Base-by-base conservation (phyloP, 2,113 vertebrate genomes). In the Candoia aspera region DNA sequence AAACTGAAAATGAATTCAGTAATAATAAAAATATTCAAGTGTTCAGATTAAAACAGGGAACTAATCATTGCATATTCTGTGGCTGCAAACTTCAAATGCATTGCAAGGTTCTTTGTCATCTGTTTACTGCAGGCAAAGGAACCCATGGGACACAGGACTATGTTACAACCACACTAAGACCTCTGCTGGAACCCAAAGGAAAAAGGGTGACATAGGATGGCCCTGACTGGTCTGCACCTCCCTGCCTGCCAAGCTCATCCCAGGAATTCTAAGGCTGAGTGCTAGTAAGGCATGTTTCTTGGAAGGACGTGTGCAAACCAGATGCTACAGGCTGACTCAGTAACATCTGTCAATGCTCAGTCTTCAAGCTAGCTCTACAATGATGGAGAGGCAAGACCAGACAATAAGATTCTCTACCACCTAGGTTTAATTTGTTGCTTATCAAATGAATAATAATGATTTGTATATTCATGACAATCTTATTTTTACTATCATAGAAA, bases 161-260 rank as follows among this genome's bases (percentile, higher is more conserved):
- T 73, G 87, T 93, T 88, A 91, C 17, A 86, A 83, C 9, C 15
- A 26, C 3, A 42, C 3, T 90, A n/a, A 57, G 3, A 79, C 12
- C 15, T 88, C 86, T 88, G 73, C 92, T 86, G 84, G 84, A 91
- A 90, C 15, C n/a, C 59, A 83, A 85, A 0, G 86, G 85, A 62
- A 89, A 90, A 33, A 92, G 88, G 60, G 73, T 4, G 0, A 33
- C 24, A 3, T 17, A 23, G 33, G 83, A 26, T 59, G 73, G 33
- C 13, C 6, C 8, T 64, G 57, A 85, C 53, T 49, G 0, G 23
- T 68, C 1, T 84, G 29, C 1, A 79, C 12, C 11, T 57, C 53
- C 68, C 33, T 19, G 2, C 49, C 24, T 9, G 79, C 13, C 79
- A 79, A 37, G 17, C 8, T 24, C 37, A 58, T 12, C 57, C 54